Evolutionary conservation across 2,888 invertebrate species (phyloP), one percentile per base, ranked within the genome.

Genomic region (Mylabris sibirica): DNA sequence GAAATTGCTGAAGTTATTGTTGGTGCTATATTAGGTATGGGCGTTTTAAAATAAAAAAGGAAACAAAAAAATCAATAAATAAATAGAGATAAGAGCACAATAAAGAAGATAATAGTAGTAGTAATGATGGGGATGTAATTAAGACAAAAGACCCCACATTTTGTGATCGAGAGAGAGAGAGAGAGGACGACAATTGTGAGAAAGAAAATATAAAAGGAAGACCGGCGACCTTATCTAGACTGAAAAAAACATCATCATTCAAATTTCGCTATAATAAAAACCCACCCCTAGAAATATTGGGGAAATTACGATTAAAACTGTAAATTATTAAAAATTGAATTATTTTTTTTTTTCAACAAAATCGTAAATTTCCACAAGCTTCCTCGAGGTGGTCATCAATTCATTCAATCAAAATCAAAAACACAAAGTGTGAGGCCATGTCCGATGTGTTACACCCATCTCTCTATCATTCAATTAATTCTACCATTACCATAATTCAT

Each of bases 1-100:
- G 96, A 98, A 90, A 96, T 98, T 85, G 92, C 96, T 70, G 96
- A 97, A 89, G 92, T 93, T 86, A 96, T 98, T 87, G 97, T 98
- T 84, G 98, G 98, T 83, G 98, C 97, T 84, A 97, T 99, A 83
- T 90, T 98, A 86, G 98, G 96, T 89, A 88, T 70, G 69, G 69
- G 66, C 66, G 64, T 63, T 68, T 69, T 69, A 69, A 69, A 64
- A 66, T 66, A n/a, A 17, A 44, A 44, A n/a, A 5, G 5, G n/a
- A 44, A 44, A 17, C 11, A 44, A 44, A 44, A 4, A 5, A 17
- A 17, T 44, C 2, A 38, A 38, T 14, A 44, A 44, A 41, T 14
- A 41, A 41, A 41, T 41, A 41, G 9, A 35, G 12, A 41, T 41
- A 41, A 35, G 41, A 44, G 44, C 44, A 44, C 44, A 44, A 14